phyloP scores from a whole-genome alignment of 2,113 vertebrate genomes.

The Pollachius pollachius region DNA sequence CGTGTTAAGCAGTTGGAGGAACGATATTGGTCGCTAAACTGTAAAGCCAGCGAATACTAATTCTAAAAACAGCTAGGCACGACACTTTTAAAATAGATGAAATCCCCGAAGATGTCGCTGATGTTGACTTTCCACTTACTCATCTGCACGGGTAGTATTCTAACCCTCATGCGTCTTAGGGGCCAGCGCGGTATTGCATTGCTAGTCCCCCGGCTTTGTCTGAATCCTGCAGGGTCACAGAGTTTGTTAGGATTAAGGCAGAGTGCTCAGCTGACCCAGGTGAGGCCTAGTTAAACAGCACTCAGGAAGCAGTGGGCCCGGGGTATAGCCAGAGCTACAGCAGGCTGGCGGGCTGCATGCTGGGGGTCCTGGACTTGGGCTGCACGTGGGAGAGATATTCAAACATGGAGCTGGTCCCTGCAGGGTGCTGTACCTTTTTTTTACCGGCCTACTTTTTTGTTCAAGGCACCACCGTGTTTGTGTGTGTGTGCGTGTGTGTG shows the following conservation, averaged over 20 bases:
- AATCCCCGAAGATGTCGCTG: no score
- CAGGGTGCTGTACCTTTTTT: constrained; percentile 36
- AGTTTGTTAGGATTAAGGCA: constrained; percentile 62
- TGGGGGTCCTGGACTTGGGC: no score
- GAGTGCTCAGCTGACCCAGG: constrained; percentile 42
- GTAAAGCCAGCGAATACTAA: no score
- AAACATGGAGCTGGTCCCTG: constrained; percentile 1
- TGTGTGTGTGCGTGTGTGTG: constrained; percentile 21
- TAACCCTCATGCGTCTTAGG: constrained; percentile 7
- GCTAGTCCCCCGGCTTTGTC: constrained; percentile 13
- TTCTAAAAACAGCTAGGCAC: no score
- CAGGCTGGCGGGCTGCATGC: no score
- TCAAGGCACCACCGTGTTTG: background rate
- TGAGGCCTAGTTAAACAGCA: constrained; percentile 48
- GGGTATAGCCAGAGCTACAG: background rate
- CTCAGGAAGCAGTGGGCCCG: constrained; percentile 37
- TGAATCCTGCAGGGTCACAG: constrained; percentile 53
- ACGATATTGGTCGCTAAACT: no score
- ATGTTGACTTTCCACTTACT: no score
- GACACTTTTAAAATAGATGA: no score
- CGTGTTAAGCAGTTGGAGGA: no score
- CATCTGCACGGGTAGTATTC: constrained; percentile 4
- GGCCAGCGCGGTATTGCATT: constrained; percentile 18
- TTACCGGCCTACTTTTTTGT: no score
- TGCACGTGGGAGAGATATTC: no score